phyloP scores from a whole-genome alignment of 2,888 invertebrate genomes.

The Protodeltote pygarga region DNA sequence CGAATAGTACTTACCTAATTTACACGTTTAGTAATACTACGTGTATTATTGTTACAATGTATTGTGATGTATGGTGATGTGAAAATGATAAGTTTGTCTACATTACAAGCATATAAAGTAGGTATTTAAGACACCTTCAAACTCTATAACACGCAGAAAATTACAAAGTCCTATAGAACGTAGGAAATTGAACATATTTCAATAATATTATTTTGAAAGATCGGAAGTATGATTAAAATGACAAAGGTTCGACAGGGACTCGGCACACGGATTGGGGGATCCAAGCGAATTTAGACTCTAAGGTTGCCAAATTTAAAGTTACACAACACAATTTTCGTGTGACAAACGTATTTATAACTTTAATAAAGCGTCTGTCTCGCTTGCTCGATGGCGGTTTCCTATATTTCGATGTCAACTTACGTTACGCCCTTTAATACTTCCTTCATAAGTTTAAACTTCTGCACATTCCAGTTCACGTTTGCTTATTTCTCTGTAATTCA shows the following conservation, averaged over 20 bases:
- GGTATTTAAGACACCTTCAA: conserved; percentile 15
- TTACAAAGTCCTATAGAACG: conserved; percentile 71
- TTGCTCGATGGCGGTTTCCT: conserved; percentile 58
- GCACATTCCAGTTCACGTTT: conserved; percentile 49
- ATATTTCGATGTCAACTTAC: conserved; percentile 58
- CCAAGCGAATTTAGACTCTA: conserved; percentile 70
- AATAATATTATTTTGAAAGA: conserved; percentile 85
- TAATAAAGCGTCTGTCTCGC: conserved; percentile 70
- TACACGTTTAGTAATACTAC: too few relatives aligned
- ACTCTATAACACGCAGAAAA: conserved; percentile 63
- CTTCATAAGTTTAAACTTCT: conserved; percentile 61
- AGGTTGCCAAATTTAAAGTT: conserved; percentile 55
- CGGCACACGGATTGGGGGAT: conserved; percentile 56
- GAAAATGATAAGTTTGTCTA: too few relatives aligned
- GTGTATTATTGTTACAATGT: too few relatives aligned
- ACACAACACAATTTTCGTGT: conserved; percentile 56
- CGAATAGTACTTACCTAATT: too few relatives aligned
- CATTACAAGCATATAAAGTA: too few relatives aligned
- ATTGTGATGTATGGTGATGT: too few relatives aligned
- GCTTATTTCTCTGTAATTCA: conserved; percentile 55
- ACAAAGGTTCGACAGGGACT: conserved; percentile 85
- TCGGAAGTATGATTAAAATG: conserved; percentile 85
- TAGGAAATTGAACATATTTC: conserved; percentile 86
- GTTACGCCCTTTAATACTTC: conserved; percentile 60
- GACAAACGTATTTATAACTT: conserved; percentile 65